Base-by-base conservation (phyloP, 2,888 invertebrate genomes). In the Malthinus flaveolus region DNA sequence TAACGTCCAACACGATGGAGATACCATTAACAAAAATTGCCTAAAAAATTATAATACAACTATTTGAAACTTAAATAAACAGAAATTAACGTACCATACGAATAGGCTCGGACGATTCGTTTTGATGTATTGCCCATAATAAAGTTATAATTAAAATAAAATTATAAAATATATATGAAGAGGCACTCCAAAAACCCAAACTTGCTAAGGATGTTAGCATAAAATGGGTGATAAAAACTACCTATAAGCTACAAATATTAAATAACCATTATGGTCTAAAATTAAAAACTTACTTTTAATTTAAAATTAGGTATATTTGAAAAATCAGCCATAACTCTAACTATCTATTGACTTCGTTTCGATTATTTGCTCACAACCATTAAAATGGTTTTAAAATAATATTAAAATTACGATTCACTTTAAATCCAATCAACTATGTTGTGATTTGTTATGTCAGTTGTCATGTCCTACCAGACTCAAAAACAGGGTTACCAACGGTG, bases 111-210 rank as follows among this genome's bases (percentile, higher is more conserved):
- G 52, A 45, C 2, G 50, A 8, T 12, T 62, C 62, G 8, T 35
- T 33, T 36, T 31, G 42, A 12, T 56, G 53, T 45, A 62, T 58
- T 6, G 48, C 13, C 62, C 62, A 62, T 12, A 62, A 42, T 32
- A 62, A 42, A 3, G 42, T 42, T 23, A 52, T 7, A 11, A 59
- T 49, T 32, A 62, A 49, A 48, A 62, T 4, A 12, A 45, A 53
- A 56, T 62, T 62, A 47, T 62, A 62, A 49, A 62, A 62, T 42
- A 62, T 31, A 32, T 62, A 62, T 1, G 59, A 34, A 1, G 39
- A 10, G 8, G 59, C 39, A 23, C 48, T 46, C 62, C 62, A 62
- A 11, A 11, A 3, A 13, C 59, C 62, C 13, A 62, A 35, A 32
- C 46, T 33, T n/a, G 48, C 31, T 13, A 59, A 44, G 1, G 62